phyloP scores from a whole-genome alignment of 2,113 vertebrate genomes.

The Petromus typicus region DNA sequence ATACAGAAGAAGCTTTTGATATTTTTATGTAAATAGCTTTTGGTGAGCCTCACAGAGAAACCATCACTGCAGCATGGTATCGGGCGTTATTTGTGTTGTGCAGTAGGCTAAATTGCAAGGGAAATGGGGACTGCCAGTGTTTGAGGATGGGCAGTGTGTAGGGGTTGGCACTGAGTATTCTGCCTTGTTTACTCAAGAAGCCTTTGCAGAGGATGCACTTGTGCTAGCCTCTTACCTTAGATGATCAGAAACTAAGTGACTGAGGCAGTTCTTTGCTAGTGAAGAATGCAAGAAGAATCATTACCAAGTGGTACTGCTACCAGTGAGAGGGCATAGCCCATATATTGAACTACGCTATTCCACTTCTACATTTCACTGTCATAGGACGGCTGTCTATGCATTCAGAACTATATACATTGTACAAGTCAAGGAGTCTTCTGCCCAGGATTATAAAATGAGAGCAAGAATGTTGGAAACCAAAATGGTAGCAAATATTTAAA shows the following conservation, averaged over 20 bases:
- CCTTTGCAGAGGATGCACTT: neutral
- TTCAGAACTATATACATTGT: constrained; percentile 19
- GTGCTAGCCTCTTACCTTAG: constrained; percentile 22
- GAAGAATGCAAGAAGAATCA: constrained; percentile 18
- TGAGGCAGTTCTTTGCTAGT: neutral
- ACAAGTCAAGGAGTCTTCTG: constrained; percentile 40
- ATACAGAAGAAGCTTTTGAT: neutral
- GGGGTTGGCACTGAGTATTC: neutral
- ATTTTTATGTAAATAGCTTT: neutral
- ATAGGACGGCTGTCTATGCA: constrained; percentile 28
- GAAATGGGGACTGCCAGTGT: neutral
- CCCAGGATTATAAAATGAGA: constrained; percentile 54
- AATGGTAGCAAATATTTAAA: constrained; percentile 44
- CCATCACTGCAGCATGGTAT: neutral
- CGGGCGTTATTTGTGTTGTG: neutral
- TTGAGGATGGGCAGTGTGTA: neutral
- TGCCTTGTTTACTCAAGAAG: constrained; percentile 1
- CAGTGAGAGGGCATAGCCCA: neutral
- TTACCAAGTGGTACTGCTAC: neutral
- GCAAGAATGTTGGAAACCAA: constrained; percentile 59
- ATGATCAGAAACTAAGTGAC: neutral
- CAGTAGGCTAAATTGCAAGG: neutral
- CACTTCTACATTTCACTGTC: neutral
- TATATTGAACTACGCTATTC: neutral
- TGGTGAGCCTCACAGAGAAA: neutral